A percentile compares a stretch with the other conserved stretches of the same genome.
Evolutionary conservation across 2,797 vertebrate species (phyloP).

Genomic region (Pelochelys cantorii): DNA sequence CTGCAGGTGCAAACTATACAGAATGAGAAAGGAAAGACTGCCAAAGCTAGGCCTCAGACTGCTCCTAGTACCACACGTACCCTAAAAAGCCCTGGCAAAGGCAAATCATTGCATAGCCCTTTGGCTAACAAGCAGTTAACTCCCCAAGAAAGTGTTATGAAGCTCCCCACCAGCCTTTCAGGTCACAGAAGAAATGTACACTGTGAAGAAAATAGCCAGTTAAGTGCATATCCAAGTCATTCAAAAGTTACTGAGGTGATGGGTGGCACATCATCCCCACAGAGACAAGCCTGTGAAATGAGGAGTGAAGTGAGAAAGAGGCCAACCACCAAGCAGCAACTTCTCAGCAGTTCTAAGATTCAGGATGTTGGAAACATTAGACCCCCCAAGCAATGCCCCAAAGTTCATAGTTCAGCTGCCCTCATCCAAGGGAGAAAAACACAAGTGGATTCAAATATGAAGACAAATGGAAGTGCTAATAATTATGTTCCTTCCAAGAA

Average conservation of each 20-base stretch:
- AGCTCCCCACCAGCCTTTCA: conserved; percentile 38
- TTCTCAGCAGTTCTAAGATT: conserved; percentile 46
- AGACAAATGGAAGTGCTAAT: conserved; percentile 70
- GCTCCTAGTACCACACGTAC: conserved; percentile 60
- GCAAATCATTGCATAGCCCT: conserved; percentile 45
- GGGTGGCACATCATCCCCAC: background rate
- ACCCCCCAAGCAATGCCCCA: background rate
- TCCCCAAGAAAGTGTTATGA: conserved; percentile 47
- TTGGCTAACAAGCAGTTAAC: conserved; percentile 30
- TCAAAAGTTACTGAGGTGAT: background rate
- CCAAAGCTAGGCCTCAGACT: conserved; percentile 77
- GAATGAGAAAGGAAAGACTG: conserved; percentile 78
- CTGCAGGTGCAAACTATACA: conserved; percentile 87
- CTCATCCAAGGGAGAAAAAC: conserved; percentile 58
- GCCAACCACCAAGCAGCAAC: conserved; percentile 32
- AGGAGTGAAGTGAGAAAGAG: conserved; percentile 67
- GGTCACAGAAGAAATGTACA: conserved; percentile 35
- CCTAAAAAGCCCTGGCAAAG: conserved; percentile 75
- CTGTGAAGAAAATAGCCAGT: conserved; percentile 1
- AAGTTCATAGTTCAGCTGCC: conserved; percentile 1
- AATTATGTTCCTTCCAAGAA: conserved; percentile 37
- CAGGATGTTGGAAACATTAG: conserved; percentile 73
- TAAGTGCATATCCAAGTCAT: background rate
- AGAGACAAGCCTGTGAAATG: conserved; percentile 24
- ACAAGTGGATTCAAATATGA: conserved; percentile 18